These are phyloP conservation scores for Bombus cullumanus DNA, from an alignment of 1,140 invertebrate species.

Conservation along the genomic window DNA sequence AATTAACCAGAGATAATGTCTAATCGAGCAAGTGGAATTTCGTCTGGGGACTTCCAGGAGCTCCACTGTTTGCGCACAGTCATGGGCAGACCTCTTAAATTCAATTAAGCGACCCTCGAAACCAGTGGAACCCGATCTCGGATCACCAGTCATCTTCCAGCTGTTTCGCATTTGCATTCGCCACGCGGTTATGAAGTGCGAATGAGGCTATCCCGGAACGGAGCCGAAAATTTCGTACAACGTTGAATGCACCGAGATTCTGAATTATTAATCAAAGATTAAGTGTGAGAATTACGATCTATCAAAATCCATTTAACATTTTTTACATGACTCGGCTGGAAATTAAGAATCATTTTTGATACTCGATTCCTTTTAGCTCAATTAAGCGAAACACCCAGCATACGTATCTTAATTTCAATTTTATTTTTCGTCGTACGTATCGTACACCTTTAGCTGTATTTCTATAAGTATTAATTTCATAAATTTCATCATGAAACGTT, in stretches of 20 bases:
- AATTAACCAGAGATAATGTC: neutral
- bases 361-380: neutral
- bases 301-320: constrained; percentile 1
- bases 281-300: constrained; percentile 3
- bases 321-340: neutral
- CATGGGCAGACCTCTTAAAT: constrained; percentile 47
- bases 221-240: neutral
- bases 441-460: too few species aligned
- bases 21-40: constrained; percentile 28
- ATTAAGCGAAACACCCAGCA: neutral
- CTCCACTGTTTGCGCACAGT: constrained; percentile 31
- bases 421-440: too few species aligned
- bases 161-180: constrained; percentile 10
- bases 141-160: constrained; percentile 47
- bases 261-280: neutral
- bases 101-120: constrained; percentile 57
- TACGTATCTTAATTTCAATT: neutral
- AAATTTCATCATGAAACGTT: too few species aligned
- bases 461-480: too few species aligned
- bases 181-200: constrained; percentile 44
- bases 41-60: constrained; percentile 3
- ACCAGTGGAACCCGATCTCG: constrained; percentile 43
- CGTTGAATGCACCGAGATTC: neutral
- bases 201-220: constrained; percentile 35
- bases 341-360: neutral